A percentile compares a stretch with the other conserved stretches of the same genome.
These are phyloP conservation scores for Illadopsis cleaveri DNA, from an alignment of 2,113 vertebrate genomes.

Conservation along the genomic window DNA sequence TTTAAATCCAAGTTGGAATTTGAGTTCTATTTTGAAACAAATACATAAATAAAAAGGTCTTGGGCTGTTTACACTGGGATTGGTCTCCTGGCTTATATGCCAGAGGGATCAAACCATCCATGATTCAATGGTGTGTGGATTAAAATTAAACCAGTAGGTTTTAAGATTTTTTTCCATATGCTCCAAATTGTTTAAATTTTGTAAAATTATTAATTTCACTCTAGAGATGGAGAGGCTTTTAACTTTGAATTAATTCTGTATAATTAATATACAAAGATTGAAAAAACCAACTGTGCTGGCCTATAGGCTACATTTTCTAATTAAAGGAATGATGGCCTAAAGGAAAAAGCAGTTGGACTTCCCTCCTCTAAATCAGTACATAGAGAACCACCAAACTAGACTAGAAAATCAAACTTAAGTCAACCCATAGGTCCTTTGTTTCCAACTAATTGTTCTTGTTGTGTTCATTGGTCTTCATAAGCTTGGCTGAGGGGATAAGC, in stretches of 20 bases:
- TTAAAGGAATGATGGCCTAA: not conserved
- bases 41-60: not conserved
- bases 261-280: not conserved
- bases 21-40: not conserved
- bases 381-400: not conserved
- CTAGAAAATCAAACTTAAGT: not conserved
- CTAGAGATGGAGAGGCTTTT: not conserved
- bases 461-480: constrained; percentile 24
- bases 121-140: not conserved
- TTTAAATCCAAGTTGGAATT: constrained; percentile 9
- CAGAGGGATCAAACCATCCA: not conserved
- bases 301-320: not conserved
- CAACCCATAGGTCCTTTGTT: constrained; percentile 5
- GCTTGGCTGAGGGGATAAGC: constrained; percentile 10
- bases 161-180: not conserved
- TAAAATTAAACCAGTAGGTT: not conserved
- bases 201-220: not conserved
- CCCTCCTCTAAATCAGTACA: not conserved
- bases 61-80: not conserved
- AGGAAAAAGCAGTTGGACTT: not conserved
- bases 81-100: not conserved
- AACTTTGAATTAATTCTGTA: not conserved
- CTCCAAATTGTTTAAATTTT: not conserved
- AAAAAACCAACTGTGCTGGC: not conserved
- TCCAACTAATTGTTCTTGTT: constrained; percentile 3